Conservation (phyloP, 2,888 invertebrate genomes). For the Drosophila eohydei region DNA sequence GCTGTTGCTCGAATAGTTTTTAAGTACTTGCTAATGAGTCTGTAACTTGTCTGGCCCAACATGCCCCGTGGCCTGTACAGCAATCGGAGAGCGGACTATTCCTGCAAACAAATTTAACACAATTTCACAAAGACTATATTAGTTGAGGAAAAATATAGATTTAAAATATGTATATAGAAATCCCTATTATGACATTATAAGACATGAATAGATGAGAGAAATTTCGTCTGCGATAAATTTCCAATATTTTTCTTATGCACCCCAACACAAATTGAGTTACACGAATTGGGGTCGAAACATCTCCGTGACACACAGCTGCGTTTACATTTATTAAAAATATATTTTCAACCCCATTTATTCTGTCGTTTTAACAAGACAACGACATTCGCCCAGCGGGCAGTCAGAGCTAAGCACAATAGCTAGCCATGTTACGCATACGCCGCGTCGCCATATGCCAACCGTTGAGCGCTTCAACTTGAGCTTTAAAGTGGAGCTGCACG, state of each 20-base stretch:
- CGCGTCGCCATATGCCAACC: conserved; percentile 25
- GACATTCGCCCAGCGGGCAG: conserved; percentile 47
- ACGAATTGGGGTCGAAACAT: conserved; percentile 3
- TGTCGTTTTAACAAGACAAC: conserved; percentile 28
- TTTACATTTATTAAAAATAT: conserved; percentile 25
- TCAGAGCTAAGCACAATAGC: conserved; percentile 52
- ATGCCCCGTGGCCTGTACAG: conserved; percentile 8
- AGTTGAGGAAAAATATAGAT: neutral
- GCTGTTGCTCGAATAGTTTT: conserved; percentile 78
- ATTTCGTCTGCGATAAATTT: neutral
- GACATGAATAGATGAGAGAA: neutral
- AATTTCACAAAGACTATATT: neutral
- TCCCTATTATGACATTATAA: neutral
- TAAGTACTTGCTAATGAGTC: conserved; percentile 79
- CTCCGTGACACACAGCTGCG: conserved; percentile 10
- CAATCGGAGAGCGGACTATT: conserved; percentile 8
- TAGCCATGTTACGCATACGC: conserved; percentile 71
- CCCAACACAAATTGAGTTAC: neutral
- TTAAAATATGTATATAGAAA: neutral
- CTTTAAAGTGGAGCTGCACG: conserved; percentile 54
- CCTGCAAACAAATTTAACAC: conserved; percentile 1
- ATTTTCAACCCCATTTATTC: conserved; percentile 27
- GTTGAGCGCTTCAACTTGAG: conserved; percentile 22
- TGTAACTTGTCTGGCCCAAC: conserved; percentile 36
- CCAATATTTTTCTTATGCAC: neutral